phyloP scores from a whole-genome alignment of 2,113 vertebrate genomes.

The Riparia riparia region DNA sequence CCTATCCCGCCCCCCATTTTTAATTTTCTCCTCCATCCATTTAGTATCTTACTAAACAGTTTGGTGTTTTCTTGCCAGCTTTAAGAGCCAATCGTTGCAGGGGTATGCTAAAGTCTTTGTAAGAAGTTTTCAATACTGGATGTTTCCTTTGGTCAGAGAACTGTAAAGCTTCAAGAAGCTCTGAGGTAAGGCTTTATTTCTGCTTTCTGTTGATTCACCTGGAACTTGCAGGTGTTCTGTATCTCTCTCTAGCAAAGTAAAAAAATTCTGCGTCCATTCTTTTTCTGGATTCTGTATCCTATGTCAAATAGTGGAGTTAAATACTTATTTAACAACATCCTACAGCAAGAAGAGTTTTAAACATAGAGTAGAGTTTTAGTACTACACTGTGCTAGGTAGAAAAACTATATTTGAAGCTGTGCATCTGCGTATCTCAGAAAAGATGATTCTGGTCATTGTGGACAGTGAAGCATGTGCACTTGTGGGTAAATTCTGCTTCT shows the following conservation, averaged over 20 bases:
- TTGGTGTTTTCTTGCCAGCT: not conserved
- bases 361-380: fast-evolving
- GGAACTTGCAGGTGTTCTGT: not conserved
- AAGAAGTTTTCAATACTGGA: not conserved
- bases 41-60: not conserved
- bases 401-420: not conserved
- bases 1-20: not conserved
- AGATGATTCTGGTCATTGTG: not conserved
- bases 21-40: fast-evolving
- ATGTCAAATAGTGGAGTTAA: not conserved
- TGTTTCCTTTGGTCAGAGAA: not conserved
- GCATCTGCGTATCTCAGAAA: fast-evolving
- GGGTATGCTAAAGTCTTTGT: fast-evolving
- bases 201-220: not conserved
- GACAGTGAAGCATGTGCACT: fast-evolving
- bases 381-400: not conserved
- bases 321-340: not conserved
- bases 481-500: not conserved
- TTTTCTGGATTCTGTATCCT: not conserved
- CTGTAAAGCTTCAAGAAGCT: not conserved
- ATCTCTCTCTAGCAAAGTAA: not conserved
- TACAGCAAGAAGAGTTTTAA: not conserved
- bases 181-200: not conserved
- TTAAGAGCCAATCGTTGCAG: fast-evolving
- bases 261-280: not conserved